Conservation (phyloP, 2,888 invertebrate species). For the Leptopilina myrica region DNA sequence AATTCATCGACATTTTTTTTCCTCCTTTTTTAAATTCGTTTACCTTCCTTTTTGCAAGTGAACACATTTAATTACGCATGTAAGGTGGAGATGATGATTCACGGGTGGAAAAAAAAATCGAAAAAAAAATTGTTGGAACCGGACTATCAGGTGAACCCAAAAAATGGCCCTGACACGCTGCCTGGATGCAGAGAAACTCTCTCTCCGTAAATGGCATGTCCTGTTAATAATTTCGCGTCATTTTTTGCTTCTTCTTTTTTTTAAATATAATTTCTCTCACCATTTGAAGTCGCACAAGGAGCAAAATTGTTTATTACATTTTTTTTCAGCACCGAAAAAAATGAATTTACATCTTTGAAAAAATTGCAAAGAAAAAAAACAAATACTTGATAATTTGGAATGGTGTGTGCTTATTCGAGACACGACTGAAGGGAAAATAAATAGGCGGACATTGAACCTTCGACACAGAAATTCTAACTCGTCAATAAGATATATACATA, state of each 20-base stretch:
- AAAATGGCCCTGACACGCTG: slow-evolving; percentile 46
- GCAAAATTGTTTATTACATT: background rate
- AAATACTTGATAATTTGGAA: background rate
- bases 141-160: slow-evolving; percentile 41
- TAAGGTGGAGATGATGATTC: slow-evolving; percentile 35
- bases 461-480: slow-evolving; percentile 36
- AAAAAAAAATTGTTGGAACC: slow-evolving; percentile 36
- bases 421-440: slow-evolving; percentile 26
- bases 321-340: background rate
- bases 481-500: background rate
- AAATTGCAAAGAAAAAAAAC: too few species aligned
- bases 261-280: slow-evolving; percentile 30
- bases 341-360: background rate
- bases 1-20: background rate
- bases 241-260: slow-evolving; percentile 10
- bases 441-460: slow-evolving; percentile 38
- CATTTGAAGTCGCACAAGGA: slow-evolving; percentile 5
- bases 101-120: slow-evolving; percentile 36
- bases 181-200: slow-evolving; percentile 54
- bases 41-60: background rate
- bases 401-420: background rate
- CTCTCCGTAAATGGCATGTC: slow-evolving; percentile 64
- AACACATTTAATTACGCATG: slow-evolving; percentile 26
- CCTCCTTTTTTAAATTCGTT: background rate
- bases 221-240: slow-evolving; percentile 21